These are phyloP conservation scores for Zaprionus gabonicus DNA, from an alignment of 1,140 invertebrate genomes.

Conservation along the genomic window DNA sequence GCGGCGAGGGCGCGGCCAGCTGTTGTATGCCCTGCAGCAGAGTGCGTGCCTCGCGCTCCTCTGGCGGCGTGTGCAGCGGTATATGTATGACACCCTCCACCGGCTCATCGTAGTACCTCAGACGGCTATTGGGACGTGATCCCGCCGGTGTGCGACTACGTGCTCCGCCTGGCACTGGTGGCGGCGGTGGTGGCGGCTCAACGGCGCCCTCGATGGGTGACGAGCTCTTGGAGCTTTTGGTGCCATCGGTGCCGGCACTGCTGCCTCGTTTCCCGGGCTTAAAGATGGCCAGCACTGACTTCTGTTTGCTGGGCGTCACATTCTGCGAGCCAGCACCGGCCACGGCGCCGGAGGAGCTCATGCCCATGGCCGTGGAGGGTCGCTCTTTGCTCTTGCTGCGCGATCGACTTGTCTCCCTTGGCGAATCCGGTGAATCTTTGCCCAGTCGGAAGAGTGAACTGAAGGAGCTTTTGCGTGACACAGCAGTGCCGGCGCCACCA, in stretches of 20 bases:
- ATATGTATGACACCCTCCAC: constrained; percentile 87
- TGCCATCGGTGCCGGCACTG: constrained; percentile 60
- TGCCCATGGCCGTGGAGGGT: constrained; percentile 50
- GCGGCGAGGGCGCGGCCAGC: constrained; percentile 63
- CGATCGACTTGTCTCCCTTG: constrained; percentile 84
- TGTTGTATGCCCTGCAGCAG: constrained; percentile 74
- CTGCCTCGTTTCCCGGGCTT: constrained; percentile 85
- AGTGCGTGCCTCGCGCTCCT: constrained; percentile 85
- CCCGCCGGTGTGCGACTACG: constrained; percentile 61
- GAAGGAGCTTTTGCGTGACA: constrained; percentile 91
- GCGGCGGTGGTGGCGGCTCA: constrained; percentile 59
- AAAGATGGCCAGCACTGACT: constrained; percentile 88
- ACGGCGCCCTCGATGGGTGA: constrained; percentile 73
- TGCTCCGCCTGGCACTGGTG: constrained; percentile 53
- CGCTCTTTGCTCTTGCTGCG: constrained; percentile 89
- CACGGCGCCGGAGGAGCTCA: neutral
- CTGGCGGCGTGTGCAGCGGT: constrained; percentile 88
- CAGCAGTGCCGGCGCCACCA: constrained; percentile 63
- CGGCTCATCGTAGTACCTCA: constrained; percentile 87
- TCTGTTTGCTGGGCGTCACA: constrained; percentile 86
- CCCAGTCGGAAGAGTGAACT: constrained; percentile 89
- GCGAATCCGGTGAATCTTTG: constrained; percentile 81
- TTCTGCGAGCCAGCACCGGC: constrained; percentile 75
- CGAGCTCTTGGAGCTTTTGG: constrained; percentile 79
- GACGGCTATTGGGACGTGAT: constrained; percentile 66